A percentile compares a stretch with the other conserved stretches of the same genome.
phyloP scores from a whole-genome alignment of 2,113 vertebrate genomes.

The Oceanites oceanicus region DNA sequence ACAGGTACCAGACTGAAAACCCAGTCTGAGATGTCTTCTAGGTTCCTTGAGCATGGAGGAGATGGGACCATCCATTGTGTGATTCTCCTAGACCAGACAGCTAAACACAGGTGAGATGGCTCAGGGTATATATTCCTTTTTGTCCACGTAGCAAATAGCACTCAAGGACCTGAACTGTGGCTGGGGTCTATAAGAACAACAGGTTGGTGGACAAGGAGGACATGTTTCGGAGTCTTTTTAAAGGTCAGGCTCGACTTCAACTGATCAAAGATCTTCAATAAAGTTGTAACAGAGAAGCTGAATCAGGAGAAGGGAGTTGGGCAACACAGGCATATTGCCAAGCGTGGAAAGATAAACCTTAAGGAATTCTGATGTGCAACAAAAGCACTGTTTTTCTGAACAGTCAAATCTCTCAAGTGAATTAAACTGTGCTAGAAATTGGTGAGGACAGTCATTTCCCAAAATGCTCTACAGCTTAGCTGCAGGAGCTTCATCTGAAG shows the following conservation, averaged over 20 bases:
- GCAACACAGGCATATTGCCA: not conserved
- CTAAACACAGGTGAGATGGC: not conserved
- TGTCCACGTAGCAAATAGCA: rapidly evolving
- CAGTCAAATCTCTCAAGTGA: not conserved
- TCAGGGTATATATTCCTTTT: not conserved
- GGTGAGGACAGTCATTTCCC: not conserved
- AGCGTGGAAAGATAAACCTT: not conserved
- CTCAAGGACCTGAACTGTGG: not conserved
- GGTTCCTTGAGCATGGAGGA: not conserved
- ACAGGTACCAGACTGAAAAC: not conserved
- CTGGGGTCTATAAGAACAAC: not conserved
- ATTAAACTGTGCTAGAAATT: not conserved
- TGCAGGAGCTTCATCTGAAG: not conserved
- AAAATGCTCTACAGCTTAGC: not conserved
- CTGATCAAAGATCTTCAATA: not conserved
- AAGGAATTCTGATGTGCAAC: not conserved
- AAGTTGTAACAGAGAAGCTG: not conserved
- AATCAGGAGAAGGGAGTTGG: not conserved
- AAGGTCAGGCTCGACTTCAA: not conserved
- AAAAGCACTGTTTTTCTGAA: not conserved
- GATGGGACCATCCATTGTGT: not conserved
- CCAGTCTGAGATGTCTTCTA: not conserved
- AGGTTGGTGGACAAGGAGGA: not conserved
- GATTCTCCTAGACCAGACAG: not conserved
- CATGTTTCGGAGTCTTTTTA: not conserved